These are phyloP conservation scores for Heliconius erato DNA, from an alignment of 2,888 invertebrate genomes.

Conservation along the genomic window DNA sequence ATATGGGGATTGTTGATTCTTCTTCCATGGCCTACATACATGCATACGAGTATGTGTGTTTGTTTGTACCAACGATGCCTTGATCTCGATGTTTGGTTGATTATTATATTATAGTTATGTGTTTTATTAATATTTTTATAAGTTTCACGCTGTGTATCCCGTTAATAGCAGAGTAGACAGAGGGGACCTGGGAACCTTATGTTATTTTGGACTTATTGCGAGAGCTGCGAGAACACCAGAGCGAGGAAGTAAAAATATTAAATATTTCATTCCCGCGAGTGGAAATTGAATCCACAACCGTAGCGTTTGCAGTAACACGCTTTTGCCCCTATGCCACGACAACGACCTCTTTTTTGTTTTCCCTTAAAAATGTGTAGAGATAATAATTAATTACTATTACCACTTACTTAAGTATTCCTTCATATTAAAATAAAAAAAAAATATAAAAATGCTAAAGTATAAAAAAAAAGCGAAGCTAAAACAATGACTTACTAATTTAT, in stretches of 20 bases:
- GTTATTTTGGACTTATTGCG: not conserved
- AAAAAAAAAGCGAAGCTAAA: not conserved
- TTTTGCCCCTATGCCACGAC: not conserved
- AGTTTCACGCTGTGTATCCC: not conserved
- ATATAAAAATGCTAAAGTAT: not conserved
- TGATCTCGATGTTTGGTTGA: conserved; percentile 42
- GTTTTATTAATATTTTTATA: not conserved
- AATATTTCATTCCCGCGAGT: not conserved
- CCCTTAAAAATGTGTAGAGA: too few species aligned
- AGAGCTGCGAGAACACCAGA: too few species aligned
- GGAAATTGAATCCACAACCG: not conserved
- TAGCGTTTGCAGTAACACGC: not conserved
- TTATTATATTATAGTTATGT: conserved; percentile 39
- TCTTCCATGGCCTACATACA: not conserved
- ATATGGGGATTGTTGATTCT: conserved; percentile 53
- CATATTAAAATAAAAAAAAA: not conserved
- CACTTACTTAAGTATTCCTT: too few species aligned
- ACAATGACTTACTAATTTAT: not conserved
- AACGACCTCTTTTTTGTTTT: not conserved
- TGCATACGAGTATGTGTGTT: not conserved
- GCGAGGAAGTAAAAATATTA: too few species aligned
- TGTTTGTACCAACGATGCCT: conserved; percentile 43
- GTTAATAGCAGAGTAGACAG: too few species aligned
- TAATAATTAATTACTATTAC: too few species aligned
- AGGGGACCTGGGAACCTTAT: not conserved